Percentiles rank a stretch among this genome's conserved stretches.
Conservation (phyloP, 1,140 invertebrate species). For the Ylistrum balloti region DNA sequence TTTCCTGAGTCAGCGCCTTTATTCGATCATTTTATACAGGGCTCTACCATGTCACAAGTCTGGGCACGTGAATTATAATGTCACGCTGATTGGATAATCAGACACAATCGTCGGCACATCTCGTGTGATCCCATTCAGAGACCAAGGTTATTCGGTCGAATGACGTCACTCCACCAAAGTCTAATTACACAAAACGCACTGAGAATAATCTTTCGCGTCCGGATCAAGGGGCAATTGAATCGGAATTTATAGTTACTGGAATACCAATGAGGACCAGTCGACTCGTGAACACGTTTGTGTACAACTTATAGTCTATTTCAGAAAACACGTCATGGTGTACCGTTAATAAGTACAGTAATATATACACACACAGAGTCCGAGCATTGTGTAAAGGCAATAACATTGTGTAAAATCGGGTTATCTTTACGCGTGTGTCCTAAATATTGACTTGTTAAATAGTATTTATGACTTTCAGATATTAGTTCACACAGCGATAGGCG, state of each 20-base stretch:
- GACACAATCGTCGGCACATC: slow-evolving; percentile 12
- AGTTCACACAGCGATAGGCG: too few relatives aligned
- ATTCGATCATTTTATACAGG: too few relatives aligned
- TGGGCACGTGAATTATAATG: slow-evolving; percentile 33
- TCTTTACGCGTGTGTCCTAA: neutral
- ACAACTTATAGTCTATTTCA: slow-evolving; percentile 12
- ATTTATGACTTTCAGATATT: neutral
- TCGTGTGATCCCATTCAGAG: neutral
- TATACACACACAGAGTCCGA: neutral
- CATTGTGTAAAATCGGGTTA: neutral
- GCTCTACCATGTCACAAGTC: slow-evolving; percentile 17
- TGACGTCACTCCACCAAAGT: neutral
- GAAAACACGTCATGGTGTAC: neutral
- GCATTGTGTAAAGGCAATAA: neutral
- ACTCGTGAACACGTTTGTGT: neutral
- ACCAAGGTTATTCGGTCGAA: slow-evolving; percentile 36
- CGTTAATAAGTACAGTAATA: neutral
- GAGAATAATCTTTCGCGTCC: slow-evolving; percentile 17
- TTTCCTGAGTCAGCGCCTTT: slow-evolving; percentile 6
- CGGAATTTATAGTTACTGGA: slow-evolving; percentile 27
- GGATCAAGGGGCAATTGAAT: slow-evolving; percentile 26
- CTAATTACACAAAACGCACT: slow-evolving; percentile 18
- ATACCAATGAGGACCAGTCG: neutral
- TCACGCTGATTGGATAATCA: slow-evolving; percentile 14
- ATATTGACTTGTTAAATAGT: neutral